Percentiles rank a stretch among this genome's conserved stretches.
phyloP scores from a whole-genome alignment of 2,797 vertebrate species.

The Triplophysa bombifrons region DNA sequence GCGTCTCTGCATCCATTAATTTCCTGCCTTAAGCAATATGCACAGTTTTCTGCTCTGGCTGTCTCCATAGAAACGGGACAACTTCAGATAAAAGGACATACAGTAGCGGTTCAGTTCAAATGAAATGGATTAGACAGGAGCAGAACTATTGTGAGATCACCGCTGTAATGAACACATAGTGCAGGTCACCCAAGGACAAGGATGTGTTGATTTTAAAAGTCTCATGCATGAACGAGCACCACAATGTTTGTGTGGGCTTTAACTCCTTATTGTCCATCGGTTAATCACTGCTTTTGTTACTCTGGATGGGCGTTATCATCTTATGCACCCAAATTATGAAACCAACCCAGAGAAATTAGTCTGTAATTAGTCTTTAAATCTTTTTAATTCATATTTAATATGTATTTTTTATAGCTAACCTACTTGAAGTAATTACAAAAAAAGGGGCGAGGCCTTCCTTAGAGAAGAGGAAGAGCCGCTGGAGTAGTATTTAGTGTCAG shows the following conservation, averaged over 20 bases:
- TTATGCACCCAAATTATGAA: too few species aligned
- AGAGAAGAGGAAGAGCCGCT: too few species aligned
- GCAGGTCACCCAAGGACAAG: background rate
- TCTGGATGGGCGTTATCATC: too few species aligned
- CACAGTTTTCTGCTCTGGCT: slow-evolving; percentile 7
- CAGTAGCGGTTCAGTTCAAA: slow-evolving; percentile 1
- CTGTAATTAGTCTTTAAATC: background rate
- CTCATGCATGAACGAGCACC: background rate
- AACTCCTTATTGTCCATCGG: background rate
- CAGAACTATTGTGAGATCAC: background rate
- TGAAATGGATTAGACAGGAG: slow-evolving; percentile 40
- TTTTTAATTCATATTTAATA: too few species aligned
- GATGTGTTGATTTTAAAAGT: background rate
- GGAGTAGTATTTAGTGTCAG: too few species aligned
- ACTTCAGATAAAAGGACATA: slow-evolving; percentile 46
- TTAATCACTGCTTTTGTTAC: too few species aligned
- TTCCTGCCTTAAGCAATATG: slow-evolving; percentile 30
- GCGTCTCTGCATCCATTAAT: background rate
- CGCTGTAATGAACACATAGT: background rate
- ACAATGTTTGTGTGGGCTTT: background rate
- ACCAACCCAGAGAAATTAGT: background rate
- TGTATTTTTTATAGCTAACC: too few species aligned
- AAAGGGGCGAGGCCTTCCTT: too few species aligned
- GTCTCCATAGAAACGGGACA: slow-evolving; percentile 50
- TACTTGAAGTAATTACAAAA: too few species aligned